These are phyloP conservation scores for Peromyscus attwateri DNA, from an alignment of 2,797 vertebrate species.

Conservation along the genomic window DNA sequence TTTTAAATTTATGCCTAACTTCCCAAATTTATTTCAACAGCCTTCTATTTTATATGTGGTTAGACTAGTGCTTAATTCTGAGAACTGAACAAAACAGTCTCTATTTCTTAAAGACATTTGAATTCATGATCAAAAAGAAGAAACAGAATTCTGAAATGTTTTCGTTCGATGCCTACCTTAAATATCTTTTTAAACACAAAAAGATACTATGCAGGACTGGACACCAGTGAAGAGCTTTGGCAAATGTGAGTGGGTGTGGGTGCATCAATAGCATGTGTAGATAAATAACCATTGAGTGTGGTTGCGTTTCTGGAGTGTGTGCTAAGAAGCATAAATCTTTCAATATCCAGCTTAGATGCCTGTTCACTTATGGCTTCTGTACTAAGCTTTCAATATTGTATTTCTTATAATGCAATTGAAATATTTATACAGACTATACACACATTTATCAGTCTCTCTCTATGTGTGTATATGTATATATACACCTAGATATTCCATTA, in stretches of 20 bases:
- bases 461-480: not conserved
- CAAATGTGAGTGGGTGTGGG: not conserved
- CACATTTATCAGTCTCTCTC: not conserved
- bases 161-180: not conserved
- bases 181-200: not conserved
- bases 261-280: not conserved
- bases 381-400: not conserved
- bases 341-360: not conserved
- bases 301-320: not conserved
- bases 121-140: not conserved
- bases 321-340: not conserved
- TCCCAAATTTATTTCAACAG: not conserved
- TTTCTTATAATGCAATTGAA: not conserved
- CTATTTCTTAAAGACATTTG: not conserved
- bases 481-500: not conserved
- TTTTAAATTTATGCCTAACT: not conserved
- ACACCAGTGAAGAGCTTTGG: not conserved
- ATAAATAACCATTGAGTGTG: not conserved
- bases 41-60: not conserved
- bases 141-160: not conserved
- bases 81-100: not conserved
- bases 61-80: not conserved
- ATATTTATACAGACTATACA: not conserved
- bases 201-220: not conserved
- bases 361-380: not conserved